These are phyloP conservation scores for Drosophila persimilis DNA, from an alignment of 1,140 invertebrate species.

Conservation along the genomic window DNA sequence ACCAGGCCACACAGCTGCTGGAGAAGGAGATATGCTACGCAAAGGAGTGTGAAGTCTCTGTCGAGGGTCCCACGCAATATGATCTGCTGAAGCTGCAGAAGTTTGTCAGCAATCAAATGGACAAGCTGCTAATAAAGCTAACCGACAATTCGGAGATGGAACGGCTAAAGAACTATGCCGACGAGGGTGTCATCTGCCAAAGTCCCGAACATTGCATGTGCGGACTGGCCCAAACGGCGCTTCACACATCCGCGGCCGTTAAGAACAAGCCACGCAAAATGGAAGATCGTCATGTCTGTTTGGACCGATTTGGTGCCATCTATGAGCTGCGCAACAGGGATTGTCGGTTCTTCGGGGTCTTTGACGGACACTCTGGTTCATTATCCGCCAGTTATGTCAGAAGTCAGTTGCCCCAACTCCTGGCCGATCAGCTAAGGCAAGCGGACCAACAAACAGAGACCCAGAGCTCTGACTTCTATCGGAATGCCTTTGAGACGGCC, in stretches of 20 bases:
- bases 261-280: conserved; percentile 81
- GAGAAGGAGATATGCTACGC: conserved; percentile 54
- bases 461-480: conserved; percentile 63
- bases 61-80: conserved; percentile 46
- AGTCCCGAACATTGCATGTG: conserved; percentile 13
- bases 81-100: conserved; percentile 78
- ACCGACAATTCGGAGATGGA: conserved; percentile 66
- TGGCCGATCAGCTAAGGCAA: conserved; percentile 88
- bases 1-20: conserved; percentile 38
- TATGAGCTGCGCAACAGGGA: conserved; percentile 41
- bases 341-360: conserved; percentile 93
- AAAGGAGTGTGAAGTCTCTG: conserved; percentile 69
- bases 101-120: conserved; percentile 55
- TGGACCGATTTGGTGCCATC: conserved; percentile 64
- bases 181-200: conserved; percentile 27
- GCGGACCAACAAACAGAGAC: not conserved
- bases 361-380: conserved; percentile 97
- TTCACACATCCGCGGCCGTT: conserved; percentile 40
- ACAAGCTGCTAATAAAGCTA: conserved; percentile 61
- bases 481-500: conserved; percentile 86
- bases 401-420: conserved; percentile 93
- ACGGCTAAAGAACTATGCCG: conserved; percentile 54
- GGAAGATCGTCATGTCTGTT: conserved; percentile 77
- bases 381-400: conserved; percentile 94
- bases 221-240: not conserved